These are phyloP conservation scores for Drosophila niveifrons DNA, from an alignment of 2,888 invertebrate genomes.

Conservation along the genomic window DNA sequence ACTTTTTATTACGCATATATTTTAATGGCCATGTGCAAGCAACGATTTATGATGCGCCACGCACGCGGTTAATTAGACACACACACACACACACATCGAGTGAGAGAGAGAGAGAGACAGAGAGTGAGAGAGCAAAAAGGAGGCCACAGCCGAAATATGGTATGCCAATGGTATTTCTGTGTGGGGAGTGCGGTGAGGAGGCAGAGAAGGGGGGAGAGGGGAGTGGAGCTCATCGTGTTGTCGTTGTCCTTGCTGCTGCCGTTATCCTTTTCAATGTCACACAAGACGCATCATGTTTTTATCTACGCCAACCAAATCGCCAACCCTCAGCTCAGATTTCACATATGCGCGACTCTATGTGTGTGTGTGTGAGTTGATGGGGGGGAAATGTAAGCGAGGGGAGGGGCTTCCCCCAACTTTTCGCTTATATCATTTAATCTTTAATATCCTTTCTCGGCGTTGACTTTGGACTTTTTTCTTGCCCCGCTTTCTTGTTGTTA, in stretches of 20 bases:
- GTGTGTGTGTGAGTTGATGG: too few species aligned
- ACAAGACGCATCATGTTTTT: conserved; percentile 70
- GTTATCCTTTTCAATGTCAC: conserved; percentile 79
- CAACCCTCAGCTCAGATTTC: conserved; percentile 77
- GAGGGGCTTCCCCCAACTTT: conserved; percentile 48
- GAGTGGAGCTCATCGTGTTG: conserved; percentile 32
- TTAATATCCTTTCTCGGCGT: conserved; percentile 80
- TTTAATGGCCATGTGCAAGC: conserved; percentile 74
- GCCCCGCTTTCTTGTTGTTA: conserved; percentile 38
- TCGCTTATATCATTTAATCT: conserved; percentile 81
- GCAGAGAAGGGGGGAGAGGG: conserved; percentile 19
- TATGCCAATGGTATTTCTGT: conserved; percentile 12
- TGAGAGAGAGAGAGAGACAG: conserved; percentile 21
- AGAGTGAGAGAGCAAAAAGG: conserved; percentile 26
- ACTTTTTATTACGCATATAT: conserved; percentile 60
- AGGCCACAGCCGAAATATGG: conserved; percentile 55
- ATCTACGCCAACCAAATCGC: conserved; percentile 62
- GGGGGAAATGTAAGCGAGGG: neutral
- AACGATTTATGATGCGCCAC: conserved; percentile 80
- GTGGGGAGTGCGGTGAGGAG: neutral
- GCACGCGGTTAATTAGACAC: conserved; percentile 80
- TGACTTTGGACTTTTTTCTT: conserved; percentile 74
- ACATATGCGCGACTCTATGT: conserved; percentile 22
- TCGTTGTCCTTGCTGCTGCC: conserved; percentile 46
- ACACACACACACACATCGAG: conserved; percentile 60